A percentile compares a stretch with the other conserved stretches of the same genome.
Evolutionary conservation across 2,888 invertebrate genomes (phyloP).

Genomic region (Oxyteleia sp.): DNA sequence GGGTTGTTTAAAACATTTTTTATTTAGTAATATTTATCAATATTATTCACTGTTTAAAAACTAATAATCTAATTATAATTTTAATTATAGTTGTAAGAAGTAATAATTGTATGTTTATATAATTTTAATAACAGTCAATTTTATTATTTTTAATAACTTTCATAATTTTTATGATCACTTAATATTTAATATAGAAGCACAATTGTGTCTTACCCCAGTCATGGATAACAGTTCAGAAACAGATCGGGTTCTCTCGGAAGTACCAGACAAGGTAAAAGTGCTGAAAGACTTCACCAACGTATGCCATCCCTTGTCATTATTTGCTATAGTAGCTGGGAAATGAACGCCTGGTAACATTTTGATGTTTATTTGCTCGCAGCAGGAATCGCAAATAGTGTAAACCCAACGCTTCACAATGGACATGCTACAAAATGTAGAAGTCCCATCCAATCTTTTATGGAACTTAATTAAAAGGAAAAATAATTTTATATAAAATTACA

Average conservation of each 20-base stretch:
- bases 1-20: too few relatives aligned
- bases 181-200: too few relatives aligned
- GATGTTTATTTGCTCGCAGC: conserved; percentile 79
- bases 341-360: conserved; percentile 79
- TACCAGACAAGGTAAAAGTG: neutral
- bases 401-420: conserved; percentile 84
- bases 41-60: too few relatives aligned
- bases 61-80: too few relatives aligned
- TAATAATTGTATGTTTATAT: too few relatives aligned
- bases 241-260: neutral
- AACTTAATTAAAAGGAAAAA: too few relatives aligned
- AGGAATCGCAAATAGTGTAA: conserved; percentile 85
- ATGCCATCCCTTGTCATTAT: neutral
- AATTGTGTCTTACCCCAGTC: neutral
- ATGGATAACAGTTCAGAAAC: neutral
- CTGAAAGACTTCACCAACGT: neutral
- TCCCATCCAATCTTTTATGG: conserved; percentile 38
- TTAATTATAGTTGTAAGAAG: too few relatives aligned
- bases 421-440: conserved; percentile 79
- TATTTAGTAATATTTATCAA: too few relatives aligned
- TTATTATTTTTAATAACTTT: too few relatives aligned
- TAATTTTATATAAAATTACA: too few relatives aligned
- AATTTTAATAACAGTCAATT: too few relatives aligned
- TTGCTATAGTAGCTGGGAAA: conserved; percentile 79
- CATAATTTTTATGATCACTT: too few relatives aligned